Conservation (phyloP, 2,113 vertebrate genomes). For the Megaceryle maxima region DNA sequence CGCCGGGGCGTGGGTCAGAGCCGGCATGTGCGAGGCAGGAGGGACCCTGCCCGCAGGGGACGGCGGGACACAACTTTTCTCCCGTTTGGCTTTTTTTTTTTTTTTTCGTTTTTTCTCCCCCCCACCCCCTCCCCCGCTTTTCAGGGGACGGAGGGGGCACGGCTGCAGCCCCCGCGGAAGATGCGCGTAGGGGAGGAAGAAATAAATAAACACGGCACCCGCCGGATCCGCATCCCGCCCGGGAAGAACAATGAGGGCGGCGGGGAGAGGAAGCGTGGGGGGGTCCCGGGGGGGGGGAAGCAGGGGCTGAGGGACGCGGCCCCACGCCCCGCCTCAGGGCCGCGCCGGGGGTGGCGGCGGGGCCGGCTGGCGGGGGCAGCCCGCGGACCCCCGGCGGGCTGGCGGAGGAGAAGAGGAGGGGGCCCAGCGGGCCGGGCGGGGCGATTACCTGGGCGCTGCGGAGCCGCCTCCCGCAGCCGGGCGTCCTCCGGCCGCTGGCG, state of each 20-base stretch:
- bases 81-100: too few species aligned
- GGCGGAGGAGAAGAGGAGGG: background rate
- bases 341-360: background rate
- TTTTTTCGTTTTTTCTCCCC: background rate
- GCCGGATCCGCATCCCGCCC: background rate
- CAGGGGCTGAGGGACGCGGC: background rate
- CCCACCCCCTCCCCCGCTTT: too few species aligned
- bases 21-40: background rate
- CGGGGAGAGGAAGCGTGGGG: background rate
- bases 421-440: background rate
- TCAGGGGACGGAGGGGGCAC: background rate
- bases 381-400: background rate
- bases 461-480: background rate
- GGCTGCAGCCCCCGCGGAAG: background rate
- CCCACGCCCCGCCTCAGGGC: background rate
- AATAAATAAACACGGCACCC: constrained; percentile 9
- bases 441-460: background rate
- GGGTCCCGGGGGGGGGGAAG: background rate
- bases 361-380: background rate
- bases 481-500: constrained; percentile 11
- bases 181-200: background rate
- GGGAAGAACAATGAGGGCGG: background rate
- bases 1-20: background rate
- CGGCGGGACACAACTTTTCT: constrained; percentile 44
- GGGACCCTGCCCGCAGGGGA: background rate